phyloP scores from a whole-genome alignment of 2,113 vertebrate genomes.

The Morphnarchus princeps region DNA sequence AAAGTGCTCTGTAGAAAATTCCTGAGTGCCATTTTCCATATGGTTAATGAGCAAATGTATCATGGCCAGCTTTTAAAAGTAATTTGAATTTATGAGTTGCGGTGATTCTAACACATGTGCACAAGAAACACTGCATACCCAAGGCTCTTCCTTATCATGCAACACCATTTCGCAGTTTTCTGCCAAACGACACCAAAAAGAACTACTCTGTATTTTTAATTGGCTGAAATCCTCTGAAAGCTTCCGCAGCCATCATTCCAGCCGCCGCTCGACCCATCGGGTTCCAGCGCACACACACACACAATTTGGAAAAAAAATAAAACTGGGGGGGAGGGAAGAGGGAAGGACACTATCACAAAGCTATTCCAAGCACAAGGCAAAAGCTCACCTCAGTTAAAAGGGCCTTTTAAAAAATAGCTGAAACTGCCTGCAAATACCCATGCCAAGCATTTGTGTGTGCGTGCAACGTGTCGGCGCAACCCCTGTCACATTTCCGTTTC shows the following conservation, averaged over 20 bases:
- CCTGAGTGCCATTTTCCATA: constrained; percentile 90
- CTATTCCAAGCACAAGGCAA: background rate
- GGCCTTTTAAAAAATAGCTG: background rate
- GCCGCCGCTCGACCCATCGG: background rate
- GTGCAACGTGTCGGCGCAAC: background rate
- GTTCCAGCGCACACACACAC: background rate
- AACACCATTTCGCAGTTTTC: constrained; percentile 65
- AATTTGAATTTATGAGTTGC: constrained; percentile 80
- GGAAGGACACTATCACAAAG: background rate
- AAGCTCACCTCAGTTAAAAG: background rate
- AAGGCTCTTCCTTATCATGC: constrained; percentile 75
- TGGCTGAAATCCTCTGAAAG: constrained; percentile 67
- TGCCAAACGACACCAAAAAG: constrained; percentile 72
- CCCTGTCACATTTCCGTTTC: background rate
- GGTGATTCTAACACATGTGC: constrained; percentile 76
- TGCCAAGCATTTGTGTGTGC: background rate
- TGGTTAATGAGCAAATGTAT: constrained; percentile 87
- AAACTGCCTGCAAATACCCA: background rate
- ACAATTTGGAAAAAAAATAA: background rate
- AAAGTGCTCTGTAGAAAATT: constrained; percentile 84
- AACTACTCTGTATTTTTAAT: constrained; percentile 69
- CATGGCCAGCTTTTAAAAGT: constrained; percentile 84
- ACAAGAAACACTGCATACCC: constrained; percentile 62
- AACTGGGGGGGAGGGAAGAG: background rate
- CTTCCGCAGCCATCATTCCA: constrained; percentile 40